These are phyloP conservation scores for Siniperca undulata DNA, from an alignment of 2,797 vertebrate species.

Conservation along the genomic window DNA sequence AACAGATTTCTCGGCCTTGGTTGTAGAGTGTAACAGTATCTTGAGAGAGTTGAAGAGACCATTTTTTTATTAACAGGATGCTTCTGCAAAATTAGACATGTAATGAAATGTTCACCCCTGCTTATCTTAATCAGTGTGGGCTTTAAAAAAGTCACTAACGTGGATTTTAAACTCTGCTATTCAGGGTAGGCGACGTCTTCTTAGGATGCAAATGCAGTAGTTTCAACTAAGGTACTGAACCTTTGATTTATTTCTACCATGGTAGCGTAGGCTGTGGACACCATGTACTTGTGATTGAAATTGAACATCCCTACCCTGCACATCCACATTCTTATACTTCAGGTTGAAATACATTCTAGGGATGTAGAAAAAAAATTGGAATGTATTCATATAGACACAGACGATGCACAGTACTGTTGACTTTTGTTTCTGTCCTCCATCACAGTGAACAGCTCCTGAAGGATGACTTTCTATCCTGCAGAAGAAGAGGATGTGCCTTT, in stretches of 20 bases:
- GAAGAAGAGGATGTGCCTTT: conserved; percentile 77
- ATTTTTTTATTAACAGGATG: background rate
- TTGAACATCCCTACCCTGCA: background rate
- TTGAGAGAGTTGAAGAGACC: background rate
- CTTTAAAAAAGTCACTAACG: conserved; percentile 27
- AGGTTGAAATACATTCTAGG: background rate
- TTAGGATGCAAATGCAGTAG: conserved; percentile 84
- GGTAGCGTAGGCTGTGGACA: conserved; percentile 4
- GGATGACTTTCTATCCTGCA: conserved; percentile 42
- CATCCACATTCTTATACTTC: background rate
- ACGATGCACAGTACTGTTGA: background rate
- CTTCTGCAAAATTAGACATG: background rate
- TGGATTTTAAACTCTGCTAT: conserved; percentile 59
- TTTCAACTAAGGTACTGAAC: conserved; percentile 67
- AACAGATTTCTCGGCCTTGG: background rate
- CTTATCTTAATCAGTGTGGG: background rate
- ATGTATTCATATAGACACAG: background rate
- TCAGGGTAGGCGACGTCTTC: conserved; percentile 76
- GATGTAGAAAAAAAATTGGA: background rate
- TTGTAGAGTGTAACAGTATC: background rate
- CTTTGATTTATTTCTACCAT: conserved; percentile 33
- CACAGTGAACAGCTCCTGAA: conserved; percentile 56
- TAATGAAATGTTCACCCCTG: background rate
- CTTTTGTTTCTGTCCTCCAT: conserved; percentile 38
- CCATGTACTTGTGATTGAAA: background rate